phyloP scores from a whole-genome alignment of 2,888 invertebrate species.

The Fragum fragum region DNA sequence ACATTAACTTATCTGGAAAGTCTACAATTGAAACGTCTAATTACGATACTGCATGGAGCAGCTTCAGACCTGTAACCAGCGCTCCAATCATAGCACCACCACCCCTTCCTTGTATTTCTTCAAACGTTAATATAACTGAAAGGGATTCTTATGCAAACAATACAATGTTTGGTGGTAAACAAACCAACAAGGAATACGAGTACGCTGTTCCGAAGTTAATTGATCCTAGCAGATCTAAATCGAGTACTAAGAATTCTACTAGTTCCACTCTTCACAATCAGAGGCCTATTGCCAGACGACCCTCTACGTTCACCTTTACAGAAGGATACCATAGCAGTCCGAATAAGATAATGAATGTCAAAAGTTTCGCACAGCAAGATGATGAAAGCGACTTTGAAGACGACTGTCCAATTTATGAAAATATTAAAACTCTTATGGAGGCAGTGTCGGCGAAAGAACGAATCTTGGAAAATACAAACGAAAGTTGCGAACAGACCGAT shows the following conservation, averaged over 20 bases:
- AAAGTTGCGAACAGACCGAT: not conserved
- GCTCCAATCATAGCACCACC: constrained; percentile 61
- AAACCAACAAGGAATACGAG: constrained; percentile 38
- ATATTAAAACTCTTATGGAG: constrained; percentile 63
- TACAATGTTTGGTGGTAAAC: too few species aligned
- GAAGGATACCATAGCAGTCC: constrained; percentile 38
- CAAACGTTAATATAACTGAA: too few species aligned
- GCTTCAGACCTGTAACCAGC: constrained; percentile 43
- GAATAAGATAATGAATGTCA: not conserved
- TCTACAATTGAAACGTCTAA: constrained; percentile 14
- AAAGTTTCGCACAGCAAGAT: constrained; percentile 12
- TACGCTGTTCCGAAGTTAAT: constrained; percentile 61
- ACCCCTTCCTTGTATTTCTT: constrained; percentile 51
- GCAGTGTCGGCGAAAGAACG: constrained; percentile 25
- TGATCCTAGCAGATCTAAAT: not conserved
- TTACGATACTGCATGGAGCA: constrained; percentile 40
- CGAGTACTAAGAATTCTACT: not conserved
- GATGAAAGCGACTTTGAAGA: constrained; percentile 30
- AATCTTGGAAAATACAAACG: not conserved
- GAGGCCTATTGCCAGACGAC: constrained; percentile 33
- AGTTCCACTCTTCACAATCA: not conserved
- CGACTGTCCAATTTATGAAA: constrained; percentile 65
- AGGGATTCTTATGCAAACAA: too few species aligned
- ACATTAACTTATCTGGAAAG: constrained; percentile 33
- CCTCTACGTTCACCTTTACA: constrained; percentile 67